phyloP scores from a whole-genome alignment of 2,888 invertebrate species.

The Rhorus exstirpatorius region DNA sequence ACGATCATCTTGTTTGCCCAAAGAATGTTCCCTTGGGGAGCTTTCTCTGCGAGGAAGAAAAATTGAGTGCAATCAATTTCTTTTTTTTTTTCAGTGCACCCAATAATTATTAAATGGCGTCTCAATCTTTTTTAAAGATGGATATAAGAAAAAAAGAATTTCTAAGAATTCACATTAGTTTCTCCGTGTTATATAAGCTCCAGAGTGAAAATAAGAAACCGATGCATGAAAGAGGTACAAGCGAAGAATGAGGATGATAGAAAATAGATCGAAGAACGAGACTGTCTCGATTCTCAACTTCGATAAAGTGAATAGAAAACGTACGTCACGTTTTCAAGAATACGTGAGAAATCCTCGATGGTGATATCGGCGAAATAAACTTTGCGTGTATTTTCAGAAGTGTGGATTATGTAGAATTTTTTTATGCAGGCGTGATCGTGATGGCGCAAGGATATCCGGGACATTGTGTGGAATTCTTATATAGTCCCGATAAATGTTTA shows the following conservation, averaged over 20 bases:
- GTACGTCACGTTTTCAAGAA: constrained; percentile 76
- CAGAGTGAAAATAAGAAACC: no score
- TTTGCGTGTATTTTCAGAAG: constrained; percentile 43
- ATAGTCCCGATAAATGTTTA: constrained; percentile 43
- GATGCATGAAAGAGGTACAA: constrained; percentile 43
- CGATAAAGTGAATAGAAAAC: constrained; percentile 80
- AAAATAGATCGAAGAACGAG: constrained; percentile 57
- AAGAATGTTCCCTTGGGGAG: no score
- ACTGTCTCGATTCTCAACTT: constrained; percentile 71
- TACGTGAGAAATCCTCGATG: constrained; percentile 74
- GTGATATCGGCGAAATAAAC: constrained; percentile 52
- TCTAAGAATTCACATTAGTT: no score
- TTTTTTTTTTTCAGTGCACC: no score
- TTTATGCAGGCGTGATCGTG: constrained; percentile 41
- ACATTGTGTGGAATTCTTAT: constrained; percentile 36
- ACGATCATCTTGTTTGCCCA: no score
- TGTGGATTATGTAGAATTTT: constrained; percentile 46
- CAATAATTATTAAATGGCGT: no score
- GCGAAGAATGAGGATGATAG: constrained; percentile 22
- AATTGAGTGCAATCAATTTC: no score
- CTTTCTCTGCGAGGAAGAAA: no score
- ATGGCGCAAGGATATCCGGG: constrained; percentile 53
- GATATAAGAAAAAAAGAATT: no score
- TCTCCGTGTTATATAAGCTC: no score
- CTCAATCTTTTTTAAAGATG: no score